Percentiles rank a stretch among this genome's conserved stretches.
Evolutionary conservation across 1,140 invertebrate genomes (phyloP).

Genomic region (Laupala kohalensis): DNA sequence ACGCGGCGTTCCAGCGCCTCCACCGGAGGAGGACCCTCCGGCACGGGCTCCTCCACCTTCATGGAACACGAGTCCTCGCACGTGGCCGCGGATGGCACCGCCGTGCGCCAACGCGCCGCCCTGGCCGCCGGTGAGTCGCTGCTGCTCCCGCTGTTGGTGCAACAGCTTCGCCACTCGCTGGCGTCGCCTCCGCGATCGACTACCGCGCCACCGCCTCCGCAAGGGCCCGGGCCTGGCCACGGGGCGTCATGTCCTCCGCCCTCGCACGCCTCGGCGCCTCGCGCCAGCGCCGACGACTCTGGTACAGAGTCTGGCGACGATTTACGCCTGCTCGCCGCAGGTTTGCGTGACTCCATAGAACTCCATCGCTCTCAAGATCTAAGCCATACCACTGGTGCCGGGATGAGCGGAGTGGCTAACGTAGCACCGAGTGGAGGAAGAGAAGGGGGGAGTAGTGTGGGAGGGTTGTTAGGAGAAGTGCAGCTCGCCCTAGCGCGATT

Average conservation of each 20-base stretch:
- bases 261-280: constrained; percentile 16
- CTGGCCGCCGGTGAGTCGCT: constrained; percentile 37
- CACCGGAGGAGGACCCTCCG: not conserved
- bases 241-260: constrained; percentile 21
- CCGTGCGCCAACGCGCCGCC: not conserved
- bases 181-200: constrained; percentile 23
- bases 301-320: constrained; percentile 56
- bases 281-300: constrained; percentile 37
- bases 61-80: constrained; percentile 27
- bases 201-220: constrained; percentile 4
- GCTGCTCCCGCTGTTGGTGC: constrained; percentile 44
- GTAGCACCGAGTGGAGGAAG: no score
- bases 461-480: constrained; percentile 56
- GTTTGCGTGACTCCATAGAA: constrained; percentile 20
- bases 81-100: not conserved
- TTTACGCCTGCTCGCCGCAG: constrained; percentile 27
- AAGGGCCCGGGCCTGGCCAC: constrained; percentile 17
- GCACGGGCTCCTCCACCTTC: constrained; percentile 26
- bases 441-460: no score
- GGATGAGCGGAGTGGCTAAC: no score
- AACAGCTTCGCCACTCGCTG: constrained; percentile 30
- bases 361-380: constrained; percentile 16
- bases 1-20: not conserved
- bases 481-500: constrained; percentile 59
- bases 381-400: no score